Base-by-base conservation (phyloP, 1,140 invertebrate species). In the Drosophila sp. region DNA sequence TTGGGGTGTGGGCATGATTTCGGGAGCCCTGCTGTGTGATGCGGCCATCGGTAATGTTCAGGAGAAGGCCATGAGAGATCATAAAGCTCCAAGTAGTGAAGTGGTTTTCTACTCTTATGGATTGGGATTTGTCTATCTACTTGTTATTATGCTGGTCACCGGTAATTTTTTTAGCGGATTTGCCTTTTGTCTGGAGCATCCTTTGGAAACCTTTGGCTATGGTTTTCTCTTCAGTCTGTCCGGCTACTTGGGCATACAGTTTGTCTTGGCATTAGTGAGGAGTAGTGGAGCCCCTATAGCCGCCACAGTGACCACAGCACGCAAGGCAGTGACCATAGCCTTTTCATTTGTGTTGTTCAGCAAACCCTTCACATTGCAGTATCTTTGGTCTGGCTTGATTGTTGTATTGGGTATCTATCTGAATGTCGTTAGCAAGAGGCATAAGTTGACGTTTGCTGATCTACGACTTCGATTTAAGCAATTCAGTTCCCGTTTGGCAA, bases 41-140 rank as follows among this genome's bases (percentile, higher is more conserved):
- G 98, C 98, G 1, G 94, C 96, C 32, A 99, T 99, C 81, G 98
- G 98, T 41, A 99, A 99, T 94, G 96, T 99, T 2, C 98, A 99
- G 93, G 98, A 99, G 92, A 98, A 98, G 93, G 95, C 95, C 0
- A 97, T 99, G 95, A 97, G 97, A 83, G 94, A 95, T 69, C 94
- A 96, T 90, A 94, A 95, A 76, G 97, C 97, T 3, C 94, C 95
- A 1, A 98, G 98, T 93, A 96, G 96, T 70, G 98, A 99, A 94
- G 96, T 99, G 71, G 97, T 99, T 2, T 94, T 98, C 30, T 99
- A 98, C 91, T 98, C 98, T 0, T 98, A 99, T 93, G 95, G 95
- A 1, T 95, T 99, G 83, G 98, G 97, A 33, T 97, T 97, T 91
- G 38, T 96, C 0, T 98, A 98, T 91, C 94, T 99, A 50, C 93